Percentiles rank a stretch among this genome's conserved stretches.
These are phyloP conservation scores for Rhodinocichla rosea DNA, from an alignment of 2,113 vertebrate species.

Conservation along the genomic window DNA sequence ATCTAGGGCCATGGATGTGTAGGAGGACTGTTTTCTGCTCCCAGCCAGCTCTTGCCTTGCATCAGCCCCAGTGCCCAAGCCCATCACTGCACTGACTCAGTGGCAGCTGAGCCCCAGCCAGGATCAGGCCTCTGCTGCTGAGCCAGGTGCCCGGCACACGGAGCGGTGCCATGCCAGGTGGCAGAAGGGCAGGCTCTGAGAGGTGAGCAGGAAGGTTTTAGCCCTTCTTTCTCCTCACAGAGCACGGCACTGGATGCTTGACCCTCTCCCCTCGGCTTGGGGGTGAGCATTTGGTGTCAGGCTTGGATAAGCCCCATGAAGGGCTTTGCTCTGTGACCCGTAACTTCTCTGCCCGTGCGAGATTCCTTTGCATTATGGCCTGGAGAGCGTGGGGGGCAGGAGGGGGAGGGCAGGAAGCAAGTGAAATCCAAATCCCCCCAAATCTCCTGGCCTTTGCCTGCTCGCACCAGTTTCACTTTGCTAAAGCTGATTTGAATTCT, in stretches of 20 bases:
- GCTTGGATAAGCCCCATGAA: not conserved
- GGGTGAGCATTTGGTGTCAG: not conserved
- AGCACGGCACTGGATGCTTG: not conserved
- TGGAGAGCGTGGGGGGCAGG: not conserved
- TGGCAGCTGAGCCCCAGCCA: not conserved
- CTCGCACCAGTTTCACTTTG: conserved; percentile 67
- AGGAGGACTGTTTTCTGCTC: not conserved
- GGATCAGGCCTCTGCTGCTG: not conserved
- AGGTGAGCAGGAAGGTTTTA: not conserved
- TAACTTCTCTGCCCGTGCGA: conserved; percentile 1
- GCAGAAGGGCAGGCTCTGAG: not conserved
- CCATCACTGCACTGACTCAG: not conserved
- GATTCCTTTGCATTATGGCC: conserved; percentile 37
- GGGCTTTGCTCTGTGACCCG: conserved; percentile 27
- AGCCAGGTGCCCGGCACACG: not conserved
- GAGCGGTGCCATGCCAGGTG: rapidly evolving
- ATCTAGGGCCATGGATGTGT: rapidly evolving
- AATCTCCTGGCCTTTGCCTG: conserved; percentile 67
- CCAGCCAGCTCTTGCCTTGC: not conserved
- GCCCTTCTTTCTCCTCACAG: not conserved
- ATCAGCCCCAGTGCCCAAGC: not conserved
- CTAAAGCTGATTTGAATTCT: conserved; percentile 69
- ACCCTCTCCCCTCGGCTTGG: rapidly evolving
- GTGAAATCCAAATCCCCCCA: conserved; percentile 66
- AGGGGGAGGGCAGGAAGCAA: conserved; percentile 59